Evolutionary conservation across 2,888 invertebrate species (phyloP), one percentile per base, ranked within the genome.

Genomic region (Spisula subtruncata): DNA sequence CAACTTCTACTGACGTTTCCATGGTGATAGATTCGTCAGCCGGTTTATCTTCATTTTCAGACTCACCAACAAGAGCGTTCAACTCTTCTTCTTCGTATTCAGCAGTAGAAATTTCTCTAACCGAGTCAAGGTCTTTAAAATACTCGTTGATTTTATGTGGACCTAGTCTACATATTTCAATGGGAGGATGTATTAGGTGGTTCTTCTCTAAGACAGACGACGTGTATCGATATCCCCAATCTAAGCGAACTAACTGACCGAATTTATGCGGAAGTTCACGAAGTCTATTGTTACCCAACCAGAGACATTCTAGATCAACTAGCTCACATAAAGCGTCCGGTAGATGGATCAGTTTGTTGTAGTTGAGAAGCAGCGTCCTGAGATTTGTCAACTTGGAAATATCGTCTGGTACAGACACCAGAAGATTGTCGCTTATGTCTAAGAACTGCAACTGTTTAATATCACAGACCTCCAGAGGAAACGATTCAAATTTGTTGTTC

Each of bases 251-350:
- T 75, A 97, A 94, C 16, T 94, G 93, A 6, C 95, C 96, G 89
- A 97, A 96, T 46, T 94, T 86, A 84, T 94, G 91, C 16, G 97
- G 97, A 32, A 97, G 94, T 48, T 92, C 92, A 14, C 91, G 89
- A 20, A 97, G 92, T 4, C 94, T 91, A 91, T 97, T 97, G 91
- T 96, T 94, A 6, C 97, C 97, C 8, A 97, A 91, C 96, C 97
- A 97, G 14, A 97, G 94, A 89, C 96, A 96, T 16, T 95, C 94
- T 54, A 97, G 95, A n/a, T 96, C 94, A 51, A 94, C 94, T 86
- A 97, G 93, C 5, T 94, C 90, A 90, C 97, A 96, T 25, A 97
- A 92, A 6, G 94, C 92, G 83, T 96, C 96, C 1, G 96, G 96
- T 14, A 97, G 93, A 8, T 90, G 90, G 20, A 93, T 93, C 29